Evolutionary conservation across 2,888 invertebrate genomes (phyloP).

Genomic region (Dioctria linearis): DNA sequence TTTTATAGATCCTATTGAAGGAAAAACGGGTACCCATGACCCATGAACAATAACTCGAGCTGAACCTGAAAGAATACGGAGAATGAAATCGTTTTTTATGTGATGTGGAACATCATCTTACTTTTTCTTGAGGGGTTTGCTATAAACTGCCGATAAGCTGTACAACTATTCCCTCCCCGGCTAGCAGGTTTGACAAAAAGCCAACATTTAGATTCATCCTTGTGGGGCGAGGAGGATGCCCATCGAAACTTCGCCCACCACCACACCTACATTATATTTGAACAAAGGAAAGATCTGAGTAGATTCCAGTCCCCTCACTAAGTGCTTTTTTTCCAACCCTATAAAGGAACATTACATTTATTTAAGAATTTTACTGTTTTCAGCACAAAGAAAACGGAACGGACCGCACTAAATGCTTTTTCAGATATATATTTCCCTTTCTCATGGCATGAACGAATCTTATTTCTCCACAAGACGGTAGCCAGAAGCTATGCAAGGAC

Average conservation of each 20-base stretch:
- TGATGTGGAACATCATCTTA: neutral
- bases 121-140: neutral
- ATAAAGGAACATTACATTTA: constrained; percentile 48
- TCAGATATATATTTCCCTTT: constrained; percentile 23
- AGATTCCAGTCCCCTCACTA: constrained; percentile 37
- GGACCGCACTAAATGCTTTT: constrained; percentile 44
- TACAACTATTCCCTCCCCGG: constrained; percentile 37
- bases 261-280: neutral
- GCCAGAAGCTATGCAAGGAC: neutral
- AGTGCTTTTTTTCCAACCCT: constrained; percentile 43
- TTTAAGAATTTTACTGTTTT: constrained; percentile 52
- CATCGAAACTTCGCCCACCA: neutral
- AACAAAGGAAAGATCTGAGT: constrained; percentile 9
- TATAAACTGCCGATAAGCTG: constrained; percentile 51
- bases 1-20: constrained; percentile 35
- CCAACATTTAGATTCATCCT: constrained; percentile 38
- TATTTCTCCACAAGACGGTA: neutral
- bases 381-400: constrained; percentile 38
- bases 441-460: neutral
- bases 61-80: neutral
- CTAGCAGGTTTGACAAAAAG: constrained; percentile 40
- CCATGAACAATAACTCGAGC: constrained; percentile 32
- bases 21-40: constrained; percentile 16
- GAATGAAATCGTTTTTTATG: constrained; percentile 12
- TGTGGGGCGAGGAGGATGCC: neutral